Evolutionary conservation across 2,797 vertebrate genomes (phyloP), one percentile per base, ranked within the genome.

Genomic region (Peromyscus nudipes): DNA sequence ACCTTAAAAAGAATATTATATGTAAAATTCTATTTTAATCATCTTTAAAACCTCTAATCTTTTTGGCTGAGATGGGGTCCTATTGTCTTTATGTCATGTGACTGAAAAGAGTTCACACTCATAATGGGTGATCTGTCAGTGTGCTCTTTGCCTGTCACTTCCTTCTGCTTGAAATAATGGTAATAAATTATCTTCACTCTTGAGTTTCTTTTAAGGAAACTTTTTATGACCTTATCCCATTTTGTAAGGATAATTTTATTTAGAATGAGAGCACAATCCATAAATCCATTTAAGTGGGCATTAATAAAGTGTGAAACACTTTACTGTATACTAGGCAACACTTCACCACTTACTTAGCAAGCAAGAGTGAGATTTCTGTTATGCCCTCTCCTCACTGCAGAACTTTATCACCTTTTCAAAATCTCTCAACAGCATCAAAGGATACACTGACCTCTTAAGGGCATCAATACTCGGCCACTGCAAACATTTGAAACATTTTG

Each of bases 181-280:
- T 52, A 14, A 60, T 75, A 64, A 64, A 75, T 81, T 73, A 11
- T 52, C 34, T 60, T 84, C 25, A 77, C 6, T 88, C 76, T 87
- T 64, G 16, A 91, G 49, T 77, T 49, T 43, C 57, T 86, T 65
- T 79, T 14, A 34, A 75, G 71, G 83, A 93, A 80, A 83, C 3
- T 12, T 91, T 67, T 73, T 75, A 85, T 85, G 83, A n/a, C n/a
- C 52, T 14, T 73, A 71, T 3, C 13, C n/a, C 40, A 71, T 85
- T 89, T 76, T 80, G 55, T 87, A 11, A 88, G 57, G 23, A 55
- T 75, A 34, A 21, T 65, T 91, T 79, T 93, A 75, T 92, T 95
- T 95, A 75, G 40, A 88, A 55, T 46, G n/a, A 82, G 31, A 49
- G 25, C 57, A 29, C 46, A 69, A 93, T 7, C 79, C 65, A 76